phyloP scores from a whole-genome alignment of 1,140 invertebrate species.

The Cepaea nemoralis region DNA sequence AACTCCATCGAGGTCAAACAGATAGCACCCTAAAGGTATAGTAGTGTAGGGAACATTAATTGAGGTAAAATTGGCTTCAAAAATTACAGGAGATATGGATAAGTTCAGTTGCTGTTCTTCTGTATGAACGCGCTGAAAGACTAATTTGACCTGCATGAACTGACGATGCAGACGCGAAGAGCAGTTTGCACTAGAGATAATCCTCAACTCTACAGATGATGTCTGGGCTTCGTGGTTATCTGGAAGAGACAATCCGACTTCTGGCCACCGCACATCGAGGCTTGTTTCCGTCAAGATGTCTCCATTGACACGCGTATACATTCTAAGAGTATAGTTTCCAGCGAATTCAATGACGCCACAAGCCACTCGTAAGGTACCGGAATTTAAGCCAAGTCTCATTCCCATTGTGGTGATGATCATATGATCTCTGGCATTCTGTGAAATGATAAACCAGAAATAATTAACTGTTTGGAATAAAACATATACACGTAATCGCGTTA shows the following conservation, averaged over 20 bases:
- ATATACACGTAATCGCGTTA: too few relatives aligned
- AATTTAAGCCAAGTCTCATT: constrained; percentile 41
- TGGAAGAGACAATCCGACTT: constrained; percentile 51
- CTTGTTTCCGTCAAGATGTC: constrained; percentile 45
- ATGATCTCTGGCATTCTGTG: not conserved
- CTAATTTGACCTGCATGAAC: constrained; percentile 48
- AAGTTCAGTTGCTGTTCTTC: not conserved
- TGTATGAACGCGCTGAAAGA: constrained; percentile 36
- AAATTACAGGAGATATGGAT: constrained; percentile 15
- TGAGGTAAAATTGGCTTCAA: constrained; percentile 32
- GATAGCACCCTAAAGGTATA: constrained; percentile 48
- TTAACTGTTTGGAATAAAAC: too few relatives aligned
- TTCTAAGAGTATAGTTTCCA: constrained; percentile 49
- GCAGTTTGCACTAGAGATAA: constrained; percentile 53
- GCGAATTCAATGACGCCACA: constrained; percentile 58
- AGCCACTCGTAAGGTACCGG: constrained; percentile 41
- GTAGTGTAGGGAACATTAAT: constrained; percentile 28
- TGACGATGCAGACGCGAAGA: constrained; percentile 46
- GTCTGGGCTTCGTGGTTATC: constrained; percentile 52
- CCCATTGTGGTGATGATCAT: constrained; percentile 53
- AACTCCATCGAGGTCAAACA: constrained; percentile 56
- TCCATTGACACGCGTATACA: constrained; percentile 53
- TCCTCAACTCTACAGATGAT: constrained; percentile 42
- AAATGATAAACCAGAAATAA: not conserved
- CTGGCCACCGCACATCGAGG: constrained; percentile 55